Base-by-base conservation (phyloP, 1,140 invertebrate species). In the Diabrotica virgifera region DNA sequence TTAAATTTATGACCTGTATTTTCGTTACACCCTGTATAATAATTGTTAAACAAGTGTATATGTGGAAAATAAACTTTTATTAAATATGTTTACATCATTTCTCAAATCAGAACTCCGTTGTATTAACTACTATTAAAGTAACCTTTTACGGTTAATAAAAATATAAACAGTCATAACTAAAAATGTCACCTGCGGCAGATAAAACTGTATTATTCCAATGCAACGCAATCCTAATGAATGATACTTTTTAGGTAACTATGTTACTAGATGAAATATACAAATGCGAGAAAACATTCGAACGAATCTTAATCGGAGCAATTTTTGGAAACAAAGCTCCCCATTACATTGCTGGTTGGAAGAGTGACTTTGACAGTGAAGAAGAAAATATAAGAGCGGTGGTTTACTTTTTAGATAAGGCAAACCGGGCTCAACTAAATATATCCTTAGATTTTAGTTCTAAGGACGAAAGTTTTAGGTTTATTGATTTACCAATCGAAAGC, bases 211-310 rank as follows among this genome's bases (percentile, higher is more conserved):
- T n/a, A n/a, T n/a, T n/a, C n/a, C n/a, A n/a, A n/a, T n/a, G n/a
- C n/a, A n/a, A n/a, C n/a, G n/a, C 1, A 24, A 24, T 24, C 24
- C 24, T 4, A 24, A 24, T 24, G 4, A 24, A 24, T 4, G 24
- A 24, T 24, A 4, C 24, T 24, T 24, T 24, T 24, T 24, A 24
- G 24, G 24, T 24, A 24, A 24, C 24, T 46, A 10, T 46, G n/a
- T 46, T 46, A 46, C 78, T 93, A 50, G 85, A 87, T 53, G 86
- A 89, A 70, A 86, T 93, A 58, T 92, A 86, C 73, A 82, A 83
- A 35, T 93, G 90, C 75, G 91, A 93, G 75, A 85, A 86, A 65
- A 91, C 90, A 0, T 92, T 93, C 74, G 91, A 93, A 72, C 82
- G 90, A 35, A 83, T 93, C 59, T 85, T 92, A 66, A 82, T 91